phyloP scores from a whole-genome alignment of 2,888 invertebrate genomes.

The Morpho deidamia region DNA sequence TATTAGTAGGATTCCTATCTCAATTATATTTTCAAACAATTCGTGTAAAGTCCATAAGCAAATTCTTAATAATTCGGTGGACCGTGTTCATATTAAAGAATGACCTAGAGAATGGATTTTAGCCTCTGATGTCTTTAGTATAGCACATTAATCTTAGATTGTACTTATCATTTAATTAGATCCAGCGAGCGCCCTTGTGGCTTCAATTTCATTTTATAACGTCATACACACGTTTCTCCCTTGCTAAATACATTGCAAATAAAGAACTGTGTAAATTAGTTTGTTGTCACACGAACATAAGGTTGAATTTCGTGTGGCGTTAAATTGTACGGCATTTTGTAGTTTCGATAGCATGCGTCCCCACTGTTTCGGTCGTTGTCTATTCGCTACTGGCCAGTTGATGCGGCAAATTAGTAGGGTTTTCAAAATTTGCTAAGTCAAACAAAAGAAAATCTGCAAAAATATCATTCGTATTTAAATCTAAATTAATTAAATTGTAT shows the following conservation, averaged over 20 bases:
- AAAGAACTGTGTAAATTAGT: conserved; percentile 17
- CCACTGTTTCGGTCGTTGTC: conserved; percentile 54
- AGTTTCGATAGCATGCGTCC: conserved; percentile 40
- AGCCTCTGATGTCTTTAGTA: conserved; percentile 52
- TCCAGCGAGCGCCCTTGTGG: conserved; percentile 67
- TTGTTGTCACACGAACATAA: conserved; percentile 28
- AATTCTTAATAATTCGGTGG: conserved; percentile 7
- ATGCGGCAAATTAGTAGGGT: conserved; percentile 64
- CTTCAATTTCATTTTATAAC: conserved; percentile 77
- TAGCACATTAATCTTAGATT: conserved; percentile 72
- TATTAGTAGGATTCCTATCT: no score
- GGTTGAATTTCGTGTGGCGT: conserved; percentile 32
- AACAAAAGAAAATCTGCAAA: no score
- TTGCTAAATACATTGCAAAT: conserved; percentile 48
- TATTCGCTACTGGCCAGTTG: conserved; percentile 59
- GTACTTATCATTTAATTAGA: conserved; percentile 77
- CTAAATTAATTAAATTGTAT: no score
- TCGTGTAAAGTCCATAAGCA: not conserved
- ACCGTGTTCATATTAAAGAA: conserved; percentile 13
- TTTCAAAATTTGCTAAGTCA: not conserved
- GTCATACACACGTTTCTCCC: conserved; percentile 75
- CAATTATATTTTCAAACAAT: no score
- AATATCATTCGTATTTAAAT: no score
- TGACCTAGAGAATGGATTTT: conserved; percentile 32
- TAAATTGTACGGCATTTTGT: conserved; percentile 30